Percentiles rank a stretch among this genome's conserved stretches.
Conservation (phyloP, 2,797 vertebrate genomes). For the Potorous gilbertii region DNA sequence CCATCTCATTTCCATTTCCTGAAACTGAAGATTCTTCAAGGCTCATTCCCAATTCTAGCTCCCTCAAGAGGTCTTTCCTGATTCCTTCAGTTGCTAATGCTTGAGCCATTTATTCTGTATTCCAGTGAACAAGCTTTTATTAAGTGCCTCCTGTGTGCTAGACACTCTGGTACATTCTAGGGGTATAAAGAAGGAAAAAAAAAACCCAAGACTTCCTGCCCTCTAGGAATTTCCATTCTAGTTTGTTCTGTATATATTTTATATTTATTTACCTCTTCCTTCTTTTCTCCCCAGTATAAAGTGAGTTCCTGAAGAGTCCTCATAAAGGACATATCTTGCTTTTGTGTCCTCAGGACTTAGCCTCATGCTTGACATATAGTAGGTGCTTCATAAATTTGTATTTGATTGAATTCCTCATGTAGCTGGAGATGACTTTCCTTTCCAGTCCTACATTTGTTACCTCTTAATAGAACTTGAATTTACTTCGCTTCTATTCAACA, state of each 20-base stretch:
- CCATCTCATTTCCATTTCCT: no score
- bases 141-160: neutral
- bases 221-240: neutral
- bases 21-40: no score
- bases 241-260: neutral
- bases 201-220: neutral
- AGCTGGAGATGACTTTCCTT: constrained; percentile 33
- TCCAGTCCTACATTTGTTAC: constrained; percentile 11
- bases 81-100: no score
- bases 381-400: neutral
- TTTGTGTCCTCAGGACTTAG: neutral
- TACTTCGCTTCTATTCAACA: neutral
- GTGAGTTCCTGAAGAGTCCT: neutral
- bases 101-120: no score
- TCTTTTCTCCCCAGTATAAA: neutral
- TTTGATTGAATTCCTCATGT: neutral
- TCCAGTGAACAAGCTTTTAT: no score
- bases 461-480: neutral
- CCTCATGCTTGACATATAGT: neutral
- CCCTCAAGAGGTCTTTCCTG: no score
- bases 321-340: neutral
- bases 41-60: no score
- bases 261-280: neutral
- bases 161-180: neutral
- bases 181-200: neutral